Conservation (phyloP, 2,888 invertebrate species). For the Yponomeuta evonymella region DNA sequence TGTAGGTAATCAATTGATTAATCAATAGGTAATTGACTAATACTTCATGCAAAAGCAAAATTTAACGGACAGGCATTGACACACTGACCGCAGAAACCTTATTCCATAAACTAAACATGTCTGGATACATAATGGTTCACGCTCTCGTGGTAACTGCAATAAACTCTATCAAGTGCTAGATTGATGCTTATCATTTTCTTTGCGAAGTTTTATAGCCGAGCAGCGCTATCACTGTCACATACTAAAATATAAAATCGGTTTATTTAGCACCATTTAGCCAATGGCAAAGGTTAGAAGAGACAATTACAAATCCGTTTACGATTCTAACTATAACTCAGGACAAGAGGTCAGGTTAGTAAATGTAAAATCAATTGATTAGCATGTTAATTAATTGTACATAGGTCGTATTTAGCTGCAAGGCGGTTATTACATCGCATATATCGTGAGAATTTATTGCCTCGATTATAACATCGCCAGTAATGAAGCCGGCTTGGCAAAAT, state of each 20-base stretch:
- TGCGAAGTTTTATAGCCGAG: not conserved
- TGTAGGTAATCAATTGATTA: too few species aligned
- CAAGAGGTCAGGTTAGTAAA: conserved; percentile 48
- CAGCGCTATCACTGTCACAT: not conserved
- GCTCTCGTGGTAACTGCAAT: not conserved
- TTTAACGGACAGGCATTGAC: not conserved
- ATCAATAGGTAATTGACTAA: not conserved
- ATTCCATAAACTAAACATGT: not conserved
- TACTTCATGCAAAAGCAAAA: not conserved
- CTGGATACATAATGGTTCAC: not conserved
- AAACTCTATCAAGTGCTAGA: not conserved
- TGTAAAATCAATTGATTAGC: conserved; percentile 53
- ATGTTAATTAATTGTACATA: conserved; percentile 45
- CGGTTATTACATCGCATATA: conserved; percentile 29
- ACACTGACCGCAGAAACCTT: not conserved
- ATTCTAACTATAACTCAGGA: conserved; percentile 25
- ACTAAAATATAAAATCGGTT: not conserved
- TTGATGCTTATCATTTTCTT: not conserved
- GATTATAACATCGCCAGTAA: conserved; percentile 30
- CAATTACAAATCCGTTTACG: conserved; percentile 12
- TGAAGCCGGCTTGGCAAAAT: conserved; percentile 29
- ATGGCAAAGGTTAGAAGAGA: not conserved
- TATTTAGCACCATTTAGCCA: not conserved
- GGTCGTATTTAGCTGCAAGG: conserved; percentile 26
- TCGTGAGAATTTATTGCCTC: conserved; percentile 35